Evolutionary conservation across 1,140 invertebrate species (phyloP).

Genomic region (Drusus annulatus): DNA sequence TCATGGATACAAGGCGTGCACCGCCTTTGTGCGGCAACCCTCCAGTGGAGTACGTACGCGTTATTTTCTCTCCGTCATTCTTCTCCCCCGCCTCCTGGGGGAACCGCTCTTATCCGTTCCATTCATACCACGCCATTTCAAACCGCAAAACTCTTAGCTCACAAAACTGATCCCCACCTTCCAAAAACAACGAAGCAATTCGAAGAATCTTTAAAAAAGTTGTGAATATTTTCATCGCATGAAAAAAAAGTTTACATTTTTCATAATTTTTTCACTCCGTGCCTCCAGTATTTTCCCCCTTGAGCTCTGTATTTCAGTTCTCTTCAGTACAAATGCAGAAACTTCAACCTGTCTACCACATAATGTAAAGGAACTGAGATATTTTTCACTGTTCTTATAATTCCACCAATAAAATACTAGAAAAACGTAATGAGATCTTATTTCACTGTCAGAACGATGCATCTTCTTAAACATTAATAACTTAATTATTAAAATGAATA

Average conservation of each 20-base stretch:
- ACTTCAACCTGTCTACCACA: conserved; percentile 18
- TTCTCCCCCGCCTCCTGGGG: neutral
- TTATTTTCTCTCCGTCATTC: neutral
- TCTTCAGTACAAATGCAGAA: conserved; percentile 28
- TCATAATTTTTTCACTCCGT: neutral
- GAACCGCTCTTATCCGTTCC: neutral
- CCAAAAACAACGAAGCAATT: neutral
- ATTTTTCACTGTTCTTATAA: neutral
- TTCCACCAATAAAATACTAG: neutral
- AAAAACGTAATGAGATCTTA: neutral
- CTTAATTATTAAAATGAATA: neutral
- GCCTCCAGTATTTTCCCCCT: neutral
- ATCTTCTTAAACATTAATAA: neutral
- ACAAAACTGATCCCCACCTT: neutral
- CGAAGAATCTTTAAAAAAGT: neutral
- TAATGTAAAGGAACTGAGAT: neutral
- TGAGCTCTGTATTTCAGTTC: neutral
- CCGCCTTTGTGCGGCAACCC: conserved; percentile 4
- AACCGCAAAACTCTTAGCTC: conserved; percentile 14
- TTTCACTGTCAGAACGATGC: neutral
- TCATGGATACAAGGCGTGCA: neutral
- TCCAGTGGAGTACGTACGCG: neutral
- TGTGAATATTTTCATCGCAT: neutral
- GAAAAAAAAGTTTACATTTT: neutral
- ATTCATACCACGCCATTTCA: conserved; percentile 11